Conservation (phyloP, 2,113 vertebrate genomes). For the Nannospalax galili region DNA sequence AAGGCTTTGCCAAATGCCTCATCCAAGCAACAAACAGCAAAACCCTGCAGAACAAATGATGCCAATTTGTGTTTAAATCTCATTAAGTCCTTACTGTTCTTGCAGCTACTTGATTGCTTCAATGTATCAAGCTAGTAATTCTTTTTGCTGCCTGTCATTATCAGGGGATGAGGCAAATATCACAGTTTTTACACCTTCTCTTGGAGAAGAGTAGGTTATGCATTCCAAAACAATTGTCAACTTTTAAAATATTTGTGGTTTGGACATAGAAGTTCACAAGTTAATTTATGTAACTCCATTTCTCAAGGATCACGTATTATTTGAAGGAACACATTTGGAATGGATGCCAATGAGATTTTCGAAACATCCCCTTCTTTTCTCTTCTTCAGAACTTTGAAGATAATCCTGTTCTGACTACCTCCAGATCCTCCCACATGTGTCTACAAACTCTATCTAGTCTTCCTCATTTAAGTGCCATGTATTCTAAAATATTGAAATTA, state of each 20-base stretch:
- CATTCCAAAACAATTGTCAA: background rate
- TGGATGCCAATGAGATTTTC: background rate
- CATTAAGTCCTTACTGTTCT: background rate
- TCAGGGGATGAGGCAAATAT: background rate
- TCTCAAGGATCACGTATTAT: background rate
- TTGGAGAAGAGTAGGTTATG: background rate
- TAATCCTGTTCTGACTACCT: background rate
- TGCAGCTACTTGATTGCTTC: background rate
- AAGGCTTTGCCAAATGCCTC: background rate
- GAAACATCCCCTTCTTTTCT: background rate
- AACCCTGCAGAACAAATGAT: background rate
- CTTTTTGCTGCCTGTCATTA: background rate
- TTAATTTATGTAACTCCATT: background rate
- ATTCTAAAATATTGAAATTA: background rate
- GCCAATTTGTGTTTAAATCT: background rate
- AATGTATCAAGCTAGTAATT: background rate
- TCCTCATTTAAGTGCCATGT: background rate
- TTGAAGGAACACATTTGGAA: background rate
- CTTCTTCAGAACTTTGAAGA: background rate
- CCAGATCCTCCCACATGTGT: background rate
- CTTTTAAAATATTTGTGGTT: background rate
- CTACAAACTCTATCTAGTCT: background rate
- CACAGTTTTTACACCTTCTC: background rate
- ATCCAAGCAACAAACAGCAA: background rate
- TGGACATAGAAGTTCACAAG: background rate